Evolutionary conservation across 2,797 vertebrate genomes (phyloP).

Genomic region (Furcifer pardalis): DNA sequence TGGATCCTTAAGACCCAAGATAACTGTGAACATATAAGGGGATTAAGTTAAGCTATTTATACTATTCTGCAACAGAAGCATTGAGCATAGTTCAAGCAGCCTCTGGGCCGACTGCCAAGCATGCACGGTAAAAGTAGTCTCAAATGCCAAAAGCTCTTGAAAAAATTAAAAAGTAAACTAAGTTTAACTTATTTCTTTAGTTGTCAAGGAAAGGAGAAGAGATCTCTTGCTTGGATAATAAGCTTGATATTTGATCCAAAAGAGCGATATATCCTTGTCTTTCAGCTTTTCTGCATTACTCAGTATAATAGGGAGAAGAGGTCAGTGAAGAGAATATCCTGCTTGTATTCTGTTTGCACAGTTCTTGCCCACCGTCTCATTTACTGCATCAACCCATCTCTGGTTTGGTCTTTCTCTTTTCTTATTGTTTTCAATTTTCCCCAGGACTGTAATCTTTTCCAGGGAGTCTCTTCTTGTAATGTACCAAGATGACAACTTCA

Average conservation of each 20-base stretch:
- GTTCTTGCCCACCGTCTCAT: not conserved
- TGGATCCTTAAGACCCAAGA: conserved; percentile 29
- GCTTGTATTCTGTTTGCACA: not conserved
- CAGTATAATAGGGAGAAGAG: not conserved
- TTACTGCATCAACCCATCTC: too few relatives aligned
- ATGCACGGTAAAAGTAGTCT: not conserved
- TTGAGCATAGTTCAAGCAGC: accelerated
- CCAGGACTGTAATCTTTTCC: too few relatives aligned
- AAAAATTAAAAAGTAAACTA: not conserved
- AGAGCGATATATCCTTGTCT: not conserved
- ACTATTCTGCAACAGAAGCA: not conserved
- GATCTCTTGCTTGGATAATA: not conserved
- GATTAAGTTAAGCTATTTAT: conserved; percentile 16
- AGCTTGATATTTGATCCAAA: not conserved
- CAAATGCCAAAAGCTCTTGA: not conserved
- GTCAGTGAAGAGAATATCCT: not conserved
- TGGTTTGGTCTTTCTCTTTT: too few relatives aligned
- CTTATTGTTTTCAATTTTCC: too few relatives aligned
- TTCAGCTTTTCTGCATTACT: not conserved
- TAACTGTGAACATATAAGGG: conserved; percentile 28
- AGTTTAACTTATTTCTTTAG: not conserved
- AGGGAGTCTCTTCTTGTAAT: too few relatives aligned
- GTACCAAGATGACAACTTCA: too few relatives aligned
- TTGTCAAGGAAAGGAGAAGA: not conserved
- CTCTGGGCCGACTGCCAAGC: not conserved